Conservation (phyloP, 2,797 vertebrate genomes). For the Pampus argenteus region DNA sequence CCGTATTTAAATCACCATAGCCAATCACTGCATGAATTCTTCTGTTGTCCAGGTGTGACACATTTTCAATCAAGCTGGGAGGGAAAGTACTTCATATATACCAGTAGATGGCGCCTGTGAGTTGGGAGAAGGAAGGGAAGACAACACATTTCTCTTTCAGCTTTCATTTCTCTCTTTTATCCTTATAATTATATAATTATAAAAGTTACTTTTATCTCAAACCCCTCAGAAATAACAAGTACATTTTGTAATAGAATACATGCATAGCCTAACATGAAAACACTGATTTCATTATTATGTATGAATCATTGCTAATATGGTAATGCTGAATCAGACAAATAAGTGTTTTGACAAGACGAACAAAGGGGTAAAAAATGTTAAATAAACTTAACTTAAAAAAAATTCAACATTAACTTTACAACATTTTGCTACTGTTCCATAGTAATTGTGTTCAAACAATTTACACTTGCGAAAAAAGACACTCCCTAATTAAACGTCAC, state of each 20-base stretch:
- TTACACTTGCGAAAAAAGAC: not conserved
- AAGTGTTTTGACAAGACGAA: too few relatives aligned
- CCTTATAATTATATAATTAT: too few relatives aligned
- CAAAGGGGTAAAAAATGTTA: too few relatives aligned
- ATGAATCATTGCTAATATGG: too few relatives aligned
- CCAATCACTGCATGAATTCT: slow-evolving; percentile 3
- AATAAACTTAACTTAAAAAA: too few relatives aligned
- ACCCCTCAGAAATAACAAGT: not conserved
- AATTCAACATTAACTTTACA: too few relatives aligned
- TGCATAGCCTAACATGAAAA: too few relatives aligned
- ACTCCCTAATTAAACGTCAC: not conserved
- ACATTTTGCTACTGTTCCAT: not conserved
- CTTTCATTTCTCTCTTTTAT: too few relatives aligned
- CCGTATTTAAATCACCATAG: not conserved
- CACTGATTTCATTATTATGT: too few relatives aligned
- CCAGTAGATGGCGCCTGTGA: slow-evolving; percentile 64
- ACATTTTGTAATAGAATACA: not conserved
- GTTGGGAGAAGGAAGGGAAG: not conserved
- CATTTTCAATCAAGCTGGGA: not conserved
- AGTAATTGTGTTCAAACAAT: not conserved
- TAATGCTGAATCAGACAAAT: too few relatives aligned
- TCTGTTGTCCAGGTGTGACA: slow-evolving; percentile 30
- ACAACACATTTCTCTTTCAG: too few relatives aligned
- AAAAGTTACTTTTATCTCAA: not conserved
- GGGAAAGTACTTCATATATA: slow-evolving; percentile 21